Evolutionary conservation across 2,113 vertebrate species (phyloP).

Genomic region (Sciurus niger): DNA sequence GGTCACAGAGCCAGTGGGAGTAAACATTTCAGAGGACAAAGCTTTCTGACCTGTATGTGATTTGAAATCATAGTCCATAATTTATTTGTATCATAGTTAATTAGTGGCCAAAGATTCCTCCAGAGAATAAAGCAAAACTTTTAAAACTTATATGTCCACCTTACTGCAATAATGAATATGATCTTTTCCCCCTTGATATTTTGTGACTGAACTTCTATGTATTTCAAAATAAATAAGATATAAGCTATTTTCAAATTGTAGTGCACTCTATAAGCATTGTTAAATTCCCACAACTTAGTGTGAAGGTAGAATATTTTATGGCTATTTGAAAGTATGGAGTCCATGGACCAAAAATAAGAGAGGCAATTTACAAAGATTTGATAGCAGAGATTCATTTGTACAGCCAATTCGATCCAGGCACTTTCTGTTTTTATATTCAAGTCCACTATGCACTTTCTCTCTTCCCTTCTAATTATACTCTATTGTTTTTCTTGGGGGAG

Average conservation of each 20-base stretch:
- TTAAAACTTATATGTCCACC: background rate
- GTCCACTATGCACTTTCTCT: conserved; percentile 64
- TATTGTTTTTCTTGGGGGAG: background rate
- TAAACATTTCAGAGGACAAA: background rate
- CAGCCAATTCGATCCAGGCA: conserved; percentile 72
- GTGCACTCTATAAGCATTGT: conserved; percentile 11
- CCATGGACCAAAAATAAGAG: conserved; percentile 45
- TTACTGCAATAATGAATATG: background rate
- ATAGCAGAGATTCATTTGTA: conserved; percentile 58
- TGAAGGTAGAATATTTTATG: conserved; percentile 66
- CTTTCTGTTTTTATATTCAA: conserved; percentile 69
- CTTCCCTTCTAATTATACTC: conserved; percentile 75
- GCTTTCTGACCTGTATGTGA: background rate
- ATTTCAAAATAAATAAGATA: conserved; percentile 54
- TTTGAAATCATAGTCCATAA: background rate
- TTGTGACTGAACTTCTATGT: conserved; percentile 12
- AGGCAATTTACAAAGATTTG: conserved; percentile 69
- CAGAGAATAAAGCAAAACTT: conserved; percentile 29
- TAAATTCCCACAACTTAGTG: conserved; percentile 56
- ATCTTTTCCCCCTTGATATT: background rate
- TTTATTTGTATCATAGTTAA: conserved; percentile 25
- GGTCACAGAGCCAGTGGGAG: background rate
- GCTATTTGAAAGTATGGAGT: background rate
- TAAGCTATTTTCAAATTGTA: conserved; percentile 34
- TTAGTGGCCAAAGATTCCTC: background rate